Evolutionary conservation across 1,140 invertebrate species (phyloP).

Genomic region (Aethina tumida): DNA sequence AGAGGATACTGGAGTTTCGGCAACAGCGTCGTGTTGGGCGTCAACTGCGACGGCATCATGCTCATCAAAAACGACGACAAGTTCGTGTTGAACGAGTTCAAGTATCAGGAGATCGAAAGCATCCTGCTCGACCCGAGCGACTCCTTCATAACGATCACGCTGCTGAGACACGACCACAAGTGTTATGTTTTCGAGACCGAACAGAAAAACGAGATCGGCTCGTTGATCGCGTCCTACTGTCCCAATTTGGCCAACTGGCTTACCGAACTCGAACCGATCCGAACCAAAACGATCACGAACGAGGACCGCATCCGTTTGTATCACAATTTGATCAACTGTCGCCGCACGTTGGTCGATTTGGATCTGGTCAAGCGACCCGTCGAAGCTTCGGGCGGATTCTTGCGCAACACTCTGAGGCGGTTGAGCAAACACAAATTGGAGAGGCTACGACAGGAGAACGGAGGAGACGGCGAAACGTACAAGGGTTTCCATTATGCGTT

Average conservation of each 20-base stretch:
- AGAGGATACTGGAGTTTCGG: constrained; percentile 69
- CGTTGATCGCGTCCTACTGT: constrained; percentile 84
- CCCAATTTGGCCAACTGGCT: constrained; percentile 77
- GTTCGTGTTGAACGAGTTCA: constrained; percentile 79
- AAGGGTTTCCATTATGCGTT: constrained; percentile 78
- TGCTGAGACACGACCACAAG: constrained; percentile 60
- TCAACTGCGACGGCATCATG: constrained; percentile 85
- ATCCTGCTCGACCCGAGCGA: constrained; percentile 86
- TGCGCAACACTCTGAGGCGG: constrained; percentile 77
- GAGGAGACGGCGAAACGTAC: constrained; percentile 69
- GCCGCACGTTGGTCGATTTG: constrained; percentile 73
- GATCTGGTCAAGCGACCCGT: constrained; percentile 72
- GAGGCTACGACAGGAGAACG: constrained; percentile 70
- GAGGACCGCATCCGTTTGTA: constrained; percentile 74
- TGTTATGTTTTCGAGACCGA: constrained; percentile 90
- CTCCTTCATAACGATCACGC: constrained; percentile 78
- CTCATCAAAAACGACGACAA: constrained; percentile 84
- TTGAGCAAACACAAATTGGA: constrained; percentile 81
- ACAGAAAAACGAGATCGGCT: constrained; percentile 85
- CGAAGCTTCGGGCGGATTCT: constrained; percentile 66
- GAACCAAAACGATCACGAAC: constrained; percentile 54
- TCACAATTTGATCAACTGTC: constrained; percentile 68
- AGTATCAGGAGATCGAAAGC: constrained; percentile 81
- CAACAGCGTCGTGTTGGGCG: constrained; percentile 55
- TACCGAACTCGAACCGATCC: constrained; percentile 67